A percentile compares a stretch with the other conserved stretches of the same genome.
These are phyloP conservation scores for Lasius fuliginosus DNA, from an alignment of 2,888 invertebrate species.

Conservation along the genomic window DNA sequence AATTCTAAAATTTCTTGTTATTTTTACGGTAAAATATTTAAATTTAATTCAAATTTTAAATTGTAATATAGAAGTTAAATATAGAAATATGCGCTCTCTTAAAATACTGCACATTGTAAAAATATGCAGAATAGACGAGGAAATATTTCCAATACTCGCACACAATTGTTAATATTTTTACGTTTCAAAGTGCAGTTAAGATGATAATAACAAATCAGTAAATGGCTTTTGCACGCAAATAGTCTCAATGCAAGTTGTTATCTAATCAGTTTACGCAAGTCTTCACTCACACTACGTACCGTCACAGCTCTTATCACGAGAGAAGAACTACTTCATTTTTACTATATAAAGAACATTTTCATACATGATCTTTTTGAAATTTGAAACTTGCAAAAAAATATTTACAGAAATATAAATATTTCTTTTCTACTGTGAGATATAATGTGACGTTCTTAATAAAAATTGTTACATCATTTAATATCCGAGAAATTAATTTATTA, in stretches of 20 bases:
- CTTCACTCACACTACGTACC: not conserved
- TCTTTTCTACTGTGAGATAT: not conserved
- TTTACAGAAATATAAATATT: not conserved
- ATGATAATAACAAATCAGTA: slow-evolving; percentile 23
- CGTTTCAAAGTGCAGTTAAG: slow-evolving; percentile 22
- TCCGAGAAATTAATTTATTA: not conserved
- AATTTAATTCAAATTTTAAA: not conserved
- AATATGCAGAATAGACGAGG: not conserved
- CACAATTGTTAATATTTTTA: not conserved
- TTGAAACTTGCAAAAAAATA: not conserved
- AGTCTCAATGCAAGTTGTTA: slow-evolving; percentile 33
- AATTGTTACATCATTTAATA: not conserved
- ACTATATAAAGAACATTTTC: slow-evolving; percentile 10
- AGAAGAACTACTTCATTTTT: slow-evolving; percentile 15
- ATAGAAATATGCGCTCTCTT: not conserved
- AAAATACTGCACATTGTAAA: not conserved
- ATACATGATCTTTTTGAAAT: not conserved
- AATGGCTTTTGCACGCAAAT: slow-evolving; percentile 8
- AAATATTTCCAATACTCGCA: not conserved
- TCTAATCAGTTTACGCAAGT: slow-evolving; percentile 53
- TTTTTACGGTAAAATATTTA: slow-evolving; percentile 3
- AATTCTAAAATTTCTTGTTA: not conserved
- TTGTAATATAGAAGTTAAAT: not conserved
- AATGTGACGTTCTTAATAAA: not conserved
- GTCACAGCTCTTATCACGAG: not conserved